phyloP scores from a whole-genome alignment of 2,113 vertebrate species.

The Syngnathoides biaculeatus region DNA sequence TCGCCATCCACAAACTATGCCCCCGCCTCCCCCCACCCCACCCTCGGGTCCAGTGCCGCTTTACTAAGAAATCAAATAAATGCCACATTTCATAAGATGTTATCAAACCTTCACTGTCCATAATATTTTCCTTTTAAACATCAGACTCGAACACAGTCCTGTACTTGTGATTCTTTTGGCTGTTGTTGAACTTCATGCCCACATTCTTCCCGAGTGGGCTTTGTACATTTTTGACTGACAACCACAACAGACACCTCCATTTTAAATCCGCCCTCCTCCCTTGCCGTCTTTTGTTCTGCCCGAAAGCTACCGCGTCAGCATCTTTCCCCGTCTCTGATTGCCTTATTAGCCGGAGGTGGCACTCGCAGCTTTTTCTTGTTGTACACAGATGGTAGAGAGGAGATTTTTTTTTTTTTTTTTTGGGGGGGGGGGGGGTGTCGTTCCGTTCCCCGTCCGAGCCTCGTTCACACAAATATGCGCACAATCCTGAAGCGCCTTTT shows the following conservation, averaged over 20 bases:
- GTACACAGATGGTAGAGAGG: constrained; percentile 70
- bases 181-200: constrained; percentile 29
- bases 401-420: constrained; percentile 37
- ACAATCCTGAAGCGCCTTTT: neutral
- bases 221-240: constrained; percentile 73
- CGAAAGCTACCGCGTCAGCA: constrained; percentile 77
- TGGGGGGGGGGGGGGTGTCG: too few relatives aligned
- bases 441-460: constrained; percentile 56
- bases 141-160: neutral
- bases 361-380: constrained; percentile 67
- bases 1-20: too few relatives aligned
- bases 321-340: constrained; percentile 79
- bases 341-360: constrained; percentile 78
- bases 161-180: neutral
- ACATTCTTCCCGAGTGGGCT: constrained; percentile 64
- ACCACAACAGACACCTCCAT: constrained; percentile 71
- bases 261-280: constrained; percentile 60
- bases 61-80: neutral
- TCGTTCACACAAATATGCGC: neutral
- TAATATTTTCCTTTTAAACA: neutral
- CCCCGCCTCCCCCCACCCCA: too few relatives aligned
- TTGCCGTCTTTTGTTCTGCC: constrained; percentile 75
- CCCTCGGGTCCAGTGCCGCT: too few relatives aligned
- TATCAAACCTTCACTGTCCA: neutral
- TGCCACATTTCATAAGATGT: neutral